A percentile compares a stretch with the other conserved stretches of the same genome.
phyloP scores from a whole-genome alignment of 2,113 vertebrate species.

The Taxidea taxus region DNA sequence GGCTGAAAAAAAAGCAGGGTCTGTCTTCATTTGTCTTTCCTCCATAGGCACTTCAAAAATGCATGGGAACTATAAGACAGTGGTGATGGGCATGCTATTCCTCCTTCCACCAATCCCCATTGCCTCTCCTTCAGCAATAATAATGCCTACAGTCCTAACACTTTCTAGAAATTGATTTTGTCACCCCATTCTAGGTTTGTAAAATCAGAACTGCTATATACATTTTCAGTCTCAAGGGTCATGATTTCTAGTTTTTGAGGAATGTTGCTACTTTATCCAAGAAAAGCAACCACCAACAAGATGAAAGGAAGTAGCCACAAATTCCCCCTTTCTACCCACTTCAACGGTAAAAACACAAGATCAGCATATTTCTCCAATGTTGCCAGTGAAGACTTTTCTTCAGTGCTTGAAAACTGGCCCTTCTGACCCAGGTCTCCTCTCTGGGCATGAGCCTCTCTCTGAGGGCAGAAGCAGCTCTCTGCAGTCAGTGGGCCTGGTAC shows the following conservation, averaged over 20 bases:
- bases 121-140: not conserved
- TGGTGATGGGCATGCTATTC: not conserved
- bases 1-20: not conserved
- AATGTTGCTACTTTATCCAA: conserved; percentile 28
- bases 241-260: conserved; percentile 21
- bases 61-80: accelerated
- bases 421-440: not conserved
- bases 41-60: not conserved
- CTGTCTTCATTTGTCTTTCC: not conserved
- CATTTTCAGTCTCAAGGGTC: not conserved
- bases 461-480: not conserved
- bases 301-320: not conserved
- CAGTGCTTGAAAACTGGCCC: not conserved
- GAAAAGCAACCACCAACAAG: conserved; percentile 12
- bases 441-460: not conserved
- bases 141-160: not conserved
- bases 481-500: no score
- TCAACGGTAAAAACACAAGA: not conserved
- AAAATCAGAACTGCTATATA: not conserved
- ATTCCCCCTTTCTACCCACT: not conserved
- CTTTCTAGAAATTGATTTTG: not conserved
- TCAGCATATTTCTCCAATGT: not conserved
- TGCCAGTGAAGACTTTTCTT: not conserved
- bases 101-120: not conserved
- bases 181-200: not conserved